Evolutionary conservation across 1,140 invertebrate genomes (phyloP).

Genomic region (Saxidomus purpurata): DNA sequence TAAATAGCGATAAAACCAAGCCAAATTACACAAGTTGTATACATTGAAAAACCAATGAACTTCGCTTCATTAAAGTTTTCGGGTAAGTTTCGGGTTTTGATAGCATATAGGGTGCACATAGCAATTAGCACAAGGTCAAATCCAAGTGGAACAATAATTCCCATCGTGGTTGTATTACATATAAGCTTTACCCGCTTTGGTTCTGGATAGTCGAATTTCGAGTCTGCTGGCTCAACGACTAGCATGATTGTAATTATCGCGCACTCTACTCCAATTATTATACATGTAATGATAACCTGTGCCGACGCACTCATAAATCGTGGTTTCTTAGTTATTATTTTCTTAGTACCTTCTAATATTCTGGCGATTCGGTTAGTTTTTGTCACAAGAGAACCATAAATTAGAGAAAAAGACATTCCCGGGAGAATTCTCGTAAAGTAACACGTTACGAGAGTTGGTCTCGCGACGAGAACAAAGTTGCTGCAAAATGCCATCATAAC

Average conservation of each 20-base stretch:
- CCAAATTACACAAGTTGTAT: constrained; percentile 96
- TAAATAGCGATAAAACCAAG: constrained; percentile 95
- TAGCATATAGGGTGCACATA: constrained; percentile 94
- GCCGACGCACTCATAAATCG: constrained; percentile 89
- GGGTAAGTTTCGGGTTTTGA: constrained; percentile 95
- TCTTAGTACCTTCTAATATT: constrained; percentile 93
- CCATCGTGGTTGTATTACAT: constrained; percentile 91
- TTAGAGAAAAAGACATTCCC: constrained; percentile 93
- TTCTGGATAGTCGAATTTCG: constrained; percentile 88
- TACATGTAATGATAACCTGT: constrained; percentile 90
- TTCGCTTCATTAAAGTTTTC: constrained; percentile 93
- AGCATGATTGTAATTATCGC: constrained; percentile 91
- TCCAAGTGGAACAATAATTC: constrained; percentile 92
- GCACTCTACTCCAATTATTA: constrained; percentile 91
- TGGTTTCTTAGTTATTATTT: constrained; percentile 93
- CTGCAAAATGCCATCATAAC: constrained; percentile 89
- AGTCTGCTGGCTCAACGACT: constrained; percentile 90
- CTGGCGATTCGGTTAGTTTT: constrained; percentile 95
- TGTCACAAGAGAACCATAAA: constrained; percentile 94
- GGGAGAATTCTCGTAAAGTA: constrained; percentile 91
- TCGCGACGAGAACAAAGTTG: constrained; percentile 91
- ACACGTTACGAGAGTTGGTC: constrained; percentile 90
- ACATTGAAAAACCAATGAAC: constrained; percentile 92
- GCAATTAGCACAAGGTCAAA: constrained; percentile 93
- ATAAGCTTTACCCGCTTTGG: constrained; percentile 87